Evolutionary conservation across 2,888 invertebrate genomes (phyloP).

Genomic region (Opisthograptis luteolata): DNA sequence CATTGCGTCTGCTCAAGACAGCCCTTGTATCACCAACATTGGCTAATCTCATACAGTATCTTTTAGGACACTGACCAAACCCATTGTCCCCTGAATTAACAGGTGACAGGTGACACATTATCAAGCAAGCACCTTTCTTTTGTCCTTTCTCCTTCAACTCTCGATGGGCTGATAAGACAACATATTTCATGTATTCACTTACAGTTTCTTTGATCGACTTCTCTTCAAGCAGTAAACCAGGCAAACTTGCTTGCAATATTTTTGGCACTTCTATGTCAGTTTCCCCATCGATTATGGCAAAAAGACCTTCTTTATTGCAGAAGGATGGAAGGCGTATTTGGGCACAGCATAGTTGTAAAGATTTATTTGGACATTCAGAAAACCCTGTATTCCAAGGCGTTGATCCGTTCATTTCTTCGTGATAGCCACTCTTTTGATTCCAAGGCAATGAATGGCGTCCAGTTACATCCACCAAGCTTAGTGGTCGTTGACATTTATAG

Average conservation of each 20-base stretch:
- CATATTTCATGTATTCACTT: conserved; percentile 93
- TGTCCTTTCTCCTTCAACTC: conserved; percentile 90
- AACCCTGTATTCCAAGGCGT: conserved; percentile 93
- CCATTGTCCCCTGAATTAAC: conserved; percentile 84
- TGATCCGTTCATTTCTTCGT: conserved; percentile 79
- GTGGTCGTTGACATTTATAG: conserved; percentile 90
- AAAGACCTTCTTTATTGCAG: conserved; percentile 91
- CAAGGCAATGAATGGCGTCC: conserved; percentile 90
- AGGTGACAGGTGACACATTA: conserved; percentile 89
- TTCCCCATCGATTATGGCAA: conserved; percentile 93
- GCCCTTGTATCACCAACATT: conserved; percentile 91
- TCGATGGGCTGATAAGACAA: conserved; percentile 91
- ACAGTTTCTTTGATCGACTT: conserved; percentile 91
- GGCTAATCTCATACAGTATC: conserved; percentile 89
- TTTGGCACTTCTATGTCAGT: conserved; percentile 88
- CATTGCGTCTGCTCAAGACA: conserved; percentile 88
- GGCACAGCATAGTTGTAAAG: conserved; percentile 89
- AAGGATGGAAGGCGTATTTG: conserved; percentile 91
- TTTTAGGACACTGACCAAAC: conserved; percentile 85
- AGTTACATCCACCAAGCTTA: conserved; percentile 93
- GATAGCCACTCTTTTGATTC: conserved; percentile 77
- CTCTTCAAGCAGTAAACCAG: conserved; percentile 92
- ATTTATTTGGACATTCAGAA: conserved; percentile 92
- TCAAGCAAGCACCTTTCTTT: conserved; percentile 88
- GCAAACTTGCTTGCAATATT: conserved; percentile 89